Conservation (phyloP, 2,113 vertebrate genomes). For the Aptenodytes forsteri region DNA sequence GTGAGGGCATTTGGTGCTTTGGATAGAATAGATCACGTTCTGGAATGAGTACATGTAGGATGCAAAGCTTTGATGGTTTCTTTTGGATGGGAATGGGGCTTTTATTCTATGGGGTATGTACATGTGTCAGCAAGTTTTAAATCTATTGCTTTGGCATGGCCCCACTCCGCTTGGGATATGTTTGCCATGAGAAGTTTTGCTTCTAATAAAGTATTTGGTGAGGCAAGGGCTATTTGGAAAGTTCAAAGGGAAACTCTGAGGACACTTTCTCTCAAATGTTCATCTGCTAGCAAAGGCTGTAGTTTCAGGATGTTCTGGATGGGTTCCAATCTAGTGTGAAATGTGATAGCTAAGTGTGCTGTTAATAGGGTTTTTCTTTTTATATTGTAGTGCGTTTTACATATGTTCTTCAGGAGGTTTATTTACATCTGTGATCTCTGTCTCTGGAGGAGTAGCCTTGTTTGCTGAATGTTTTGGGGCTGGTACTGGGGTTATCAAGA, state of each 20-base stretch:
- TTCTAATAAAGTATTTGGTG: background rate
- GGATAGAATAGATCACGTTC: conserved; percentile 38
- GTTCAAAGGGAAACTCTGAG: conserved; percentile 18
- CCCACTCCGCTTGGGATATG: background rate
- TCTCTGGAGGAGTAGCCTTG: background rate
- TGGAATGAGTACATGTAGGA: conserved; percentile 23
- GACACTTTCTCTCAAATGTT: conserved; percentile 11
- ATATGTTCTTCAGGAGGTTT: background rate
- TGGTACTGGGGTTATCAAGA: background rate
- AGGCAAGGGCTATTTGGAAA: background rate
- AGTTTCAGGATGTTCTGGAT: background rate
- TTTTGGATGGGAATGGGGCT: conserved; percentile 6
- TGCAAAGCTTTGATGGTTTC: conserved; percentile 47
- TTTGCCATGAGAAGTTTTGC: conserved; percentile 21
- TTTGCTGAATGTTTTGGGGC: conserved; percentile 1
- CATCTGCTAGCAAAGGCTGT: background rate
- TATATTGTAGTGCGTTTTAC: background rate
- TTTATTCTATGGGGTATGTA: conserved; percentile 2
- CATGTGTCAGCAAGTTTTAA: conserved; percentile 44
- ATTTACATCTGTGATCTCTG: conserved; percentile 15
- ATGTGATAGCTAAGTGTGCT: background rate
- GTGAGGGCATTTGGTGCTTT: conserved; percentile 33
- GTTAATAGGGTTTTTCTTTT: background rate
- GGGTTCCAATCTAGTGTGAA: background rate
- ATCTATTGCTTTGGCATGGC: conserved; percentile 4